Base-by-base conservation (phyloP, 2,888 invertebrate genomes). In the Volucella inflata region DNA sequence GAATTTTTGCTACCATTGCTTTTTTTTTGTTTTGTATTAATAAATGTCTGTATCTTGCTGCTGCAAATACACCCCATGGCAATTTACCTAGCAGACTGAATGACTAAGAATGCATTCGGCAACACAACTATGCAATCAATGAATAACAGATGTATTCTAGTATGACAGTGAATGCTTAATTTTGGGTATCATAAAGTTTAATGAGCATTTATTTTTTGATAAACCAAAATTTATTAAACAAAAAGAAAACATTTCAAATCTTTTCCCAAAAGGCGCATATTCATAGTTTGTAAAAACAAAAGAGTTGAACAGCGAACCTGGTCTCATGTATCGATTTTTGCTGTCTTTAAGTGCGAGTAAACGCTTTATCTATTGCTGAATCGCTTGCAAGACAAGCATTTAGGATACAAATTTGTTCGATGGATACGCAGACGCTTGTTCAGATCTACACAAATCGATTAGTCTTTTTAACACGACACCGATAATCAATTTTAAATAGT, bases 391-490 rank as follows among this genome's bases (percentile, higher is more conserved):
- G 81, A 81, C 81, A 81, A 68, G 76, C 81, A 77, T 85, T 85
- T 85, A 85, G 81, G 76, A 81, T 77, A 77, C 77, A 85, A 21
- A 85, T 81, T 85, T 81, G 85, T 80, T 68, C 81, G 68, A 72
- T 21, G 81, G 81, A 81, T 81, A 85, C 60, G 62, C 62, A 68
- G 81, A 51, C 68, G 71, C 72, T 64, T 70, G 50, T 55, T 40
- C 12, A 77, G 76, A 81, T 85, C 67, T 85, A 76, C 80, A 76
- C 74, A 76, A 70, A 60, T 48, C 64, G 81, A 81, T 81, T 81
- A 77, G 67, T 67, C 85, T 72, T 67, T 48, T 85, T 85, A 81
- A 81, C 85, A 77, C 72, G 77, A 81, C 80, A 72, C 42, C 85
- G 81, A 68, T 85, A 72, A 80, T 84, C 80, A 80, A 84, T 84